phyloP scores from a whole-genome alignment of 2,113 vertebrate genomes.

The Sinocyclocheilus rhinocerous region DNA sequence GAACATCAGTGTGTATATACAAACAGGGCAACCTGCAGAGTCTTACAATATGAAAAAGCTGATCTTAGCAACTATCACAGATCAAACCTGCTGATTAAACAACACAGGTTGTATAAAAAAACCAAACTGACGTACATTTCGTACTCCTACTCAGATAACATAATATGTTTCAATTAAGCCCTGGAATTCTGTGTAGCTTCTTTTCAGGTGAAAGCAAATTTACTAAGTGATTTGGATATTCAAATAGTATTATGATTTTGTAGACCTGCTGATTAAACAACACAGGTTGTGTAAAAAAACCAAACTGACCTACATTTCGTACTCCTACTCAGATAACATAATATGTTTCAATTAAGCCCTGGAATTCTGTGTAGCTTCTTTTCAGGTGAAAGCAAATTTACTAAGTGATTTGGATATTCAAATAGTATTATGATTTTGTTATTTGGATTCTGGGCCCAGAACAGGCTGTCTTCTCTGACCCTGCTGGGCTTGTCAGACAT shows the following conservation, averaged over 20 bases:
- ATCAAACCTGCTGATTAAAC: background rate
- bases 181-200: background rate
- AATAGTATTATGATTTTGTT: background rate
- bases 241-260: background rate
- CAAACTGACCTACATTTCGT: background rate
- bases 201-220: background rate
- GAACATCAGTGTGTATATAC: background rate
- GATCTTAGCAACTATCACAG: conserved; percentile 2
- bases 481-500: conserved; percentile 9
- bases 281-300: background rate
- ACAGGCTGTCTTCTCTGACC: background rate
- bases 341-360: background rate
- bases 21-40: background rate
- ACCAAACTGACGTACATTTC: background rate
- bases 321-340: background rate
- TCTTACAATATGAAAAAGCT: background rate
- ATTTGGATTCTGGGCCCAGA: background rate
- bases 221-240: background rate
- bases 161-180: background rate
- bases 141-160: background rate
- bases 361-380: background rate
- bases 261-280: background rate
- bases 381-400: background rate
- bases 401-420: background rate
- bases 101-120: background rate